Conservation (phyloP, 1,140 invertebrate species). For the Heliconius hewitsoni region DNA sequence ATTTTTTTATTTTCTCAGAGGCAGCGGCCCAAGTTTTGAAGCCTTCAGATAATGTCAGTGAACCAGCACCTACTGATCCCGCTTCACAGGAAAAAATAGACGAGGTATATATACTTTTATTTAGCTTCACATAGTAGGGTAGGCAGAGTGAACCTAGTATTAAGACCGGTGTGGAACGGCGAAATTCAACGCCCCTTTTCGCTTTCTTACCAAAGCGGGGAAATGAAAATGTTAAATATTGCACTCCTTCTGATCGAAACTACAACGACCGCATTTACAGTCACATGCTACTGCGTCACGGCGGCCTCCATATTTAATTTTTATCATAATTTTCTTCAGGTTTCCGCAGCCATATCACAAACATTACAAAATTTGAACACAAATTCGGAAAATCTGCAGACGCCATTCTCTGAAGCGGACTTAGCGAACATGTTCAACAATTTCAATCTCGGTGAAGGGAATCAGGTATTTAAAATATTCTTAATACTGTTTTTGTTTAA, state of each 20-base stretch:
- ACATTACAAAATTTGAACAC: slow-evolving; percentile 74
- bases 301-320: background rate
- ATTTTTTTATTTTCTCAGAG: slow-evolving; percentile 49
- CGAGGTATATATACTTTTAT: slow-evolving; percentile 45
- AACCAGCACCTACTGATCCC: slow-evolving; percentile 41
- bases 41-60: slow-evolving; percentile 40
- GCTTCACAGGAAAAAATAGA: slow-evolving; percentile 59
- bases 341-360: slow-evolving; percentile 74
- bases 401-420: slow-evolving; percentile 80
- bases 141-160: background rate
- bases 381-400: slow-evolving; percentile 77
- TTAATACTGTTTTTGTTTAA: background rate
- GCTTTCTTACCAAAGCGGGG: background rate
- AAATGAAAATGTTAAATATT: background rate
- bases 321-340: slow-evolving; percentile 48
- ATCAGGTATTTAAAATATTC: slow-evolving; percentile 48
- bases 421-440: slow-evolving; percentile 81
- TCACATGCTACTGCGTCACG: background rate
- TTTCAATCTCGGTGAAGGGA: slow-evolving; percentile 61
- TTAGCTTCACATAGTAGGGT: background rate
- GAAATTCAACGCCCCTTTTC: background rate
- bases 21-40: slow-evolving; percentile 74
- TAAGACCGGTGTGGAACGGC: background rate
- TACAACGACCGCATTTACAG: background rate
- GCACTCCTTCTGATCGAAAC: background rate